Percentiles rank a stretch among this genome's conserved stretches.
These are phyloP conservation scores for Gortyna flavago DNA, from an alignment of 2,888 invertebrate species.

Conservation along the genomic window DNA sequence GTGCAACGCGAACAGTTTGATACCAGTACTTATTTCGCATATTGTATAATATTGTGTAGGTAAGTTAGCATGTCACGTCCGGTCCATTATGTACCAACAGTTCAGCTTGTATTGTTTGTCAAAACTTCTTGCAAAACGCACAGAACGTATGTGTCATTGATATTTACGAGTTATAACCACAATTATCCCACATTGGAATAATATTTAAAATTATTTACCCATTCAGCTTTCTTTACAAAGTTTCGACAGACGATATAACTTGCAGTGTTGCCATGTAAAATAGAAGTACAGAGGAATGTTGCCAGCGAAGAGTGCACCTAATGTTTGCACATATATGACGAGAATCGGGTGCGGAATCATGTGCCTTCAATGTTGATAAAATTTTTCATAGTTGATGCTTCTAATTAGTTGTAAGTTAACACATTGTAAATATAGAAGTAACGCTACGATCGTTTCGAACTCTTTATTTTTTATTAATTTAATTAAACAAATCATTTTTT, in stretches of 20 bases:
- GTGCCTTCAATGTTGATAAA: constrained; percentile 90
- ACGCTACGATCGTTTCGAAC: constrained; percentile 84
- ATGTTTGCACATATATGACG: constrained; percentile 79
- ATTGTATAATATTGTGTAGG: constrained; percentile 77
- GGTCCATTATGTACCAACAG: constrained; percentile 76
- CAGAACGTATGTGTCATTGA: constrained; percentile 35
- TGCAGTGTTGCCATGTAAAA: constrained; percentile 71
- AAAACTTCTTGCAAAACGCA: constrained; percentile 56
- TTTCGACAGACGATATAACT: constrained; percentile 64
- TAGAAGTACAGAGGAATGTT: constrained; percentile 74
- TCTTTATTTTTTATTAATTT: constrained; percentile 88
- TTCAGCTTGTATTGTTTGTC: constrained; percentile 63
- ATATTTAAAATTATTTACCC: constrained; percentile 56
- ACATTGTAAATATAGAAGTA: constrained; percentile 87
- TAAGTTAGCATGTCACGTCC: constrained; percentile 80
- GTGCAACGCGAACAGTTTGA: constrained; percentile 66
- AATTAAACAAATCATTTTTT: constrained; percentile 79
- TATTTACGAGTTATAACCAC: constrained; percentile 32
- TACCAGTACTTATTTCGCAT: constrained; percentile 76
- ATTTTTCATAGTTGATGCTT: constrained; percentile 89
- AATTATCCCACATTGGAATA: constrained; percentile 59
- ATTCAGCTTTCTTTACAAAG: constrained; percentile 60
- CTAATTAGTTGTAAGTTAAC: constrained; percentile 87
- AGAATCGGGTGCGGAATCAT: constrained; percentile 89
- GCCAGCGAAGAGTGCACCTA: constrained; percentile 81